Evolutionary conservation across 2,797 vertebrate species (phyloP).

Genomic region (Poecile montanus): DNA sequence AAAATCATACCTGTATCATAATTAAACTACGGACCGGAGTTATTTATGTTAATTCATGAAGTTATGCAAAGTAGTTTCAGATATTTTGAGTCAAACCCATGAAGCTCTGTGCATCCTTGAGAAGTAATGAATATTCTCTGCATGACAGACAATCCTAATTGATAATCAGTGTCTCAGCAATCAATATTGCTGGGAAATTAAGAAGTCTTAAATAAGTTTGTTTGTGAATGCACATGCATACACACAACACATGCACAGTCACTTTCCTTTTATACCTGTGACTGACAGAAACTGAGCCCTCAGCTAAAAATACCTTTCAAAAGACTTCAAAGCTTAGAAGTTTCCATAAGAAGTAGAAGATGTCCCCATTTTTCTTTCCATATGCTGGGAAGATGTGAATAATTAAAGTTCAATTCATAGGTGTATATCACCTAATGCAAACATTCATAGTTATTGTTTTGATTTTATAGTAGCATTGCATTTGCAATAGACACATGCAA

Average conservation of each 20-base stretch:
- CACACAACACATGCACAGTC: not conserved
- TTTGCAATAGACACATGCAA: not conserved
- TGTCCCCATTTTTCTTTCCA: not conserved
- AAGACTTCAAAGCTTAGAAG: constrained; percentile 17
- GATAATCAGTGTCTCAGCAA: not conserved
- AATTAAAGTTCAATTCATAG: not conserved
- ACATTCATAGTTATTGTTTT: not conserved
- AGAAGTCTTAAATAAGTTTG: not conserved
- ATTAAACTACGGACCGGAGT: not conserved
- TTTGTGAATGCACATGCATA: not conserved
- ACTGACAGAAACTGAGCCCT: not conserved
- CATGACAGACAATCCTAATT: not conserved
- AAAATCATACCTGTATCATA: not conserved
- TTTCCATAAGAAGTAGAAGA: not conserved
- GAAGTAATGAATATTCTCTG: not conserved
- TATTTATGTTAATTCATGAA: not conserved
- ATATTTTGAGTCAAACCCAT: not conserved
- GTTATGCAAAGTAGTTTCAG: not conserved
- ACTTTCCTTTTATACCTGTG: constrained; percentile 7
- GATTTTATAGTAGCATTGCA: not conserved
- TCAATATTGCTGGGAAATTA: not conserved
- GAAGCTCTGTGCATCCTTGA: not conserved
- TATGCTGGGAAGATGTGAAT: not conserved
- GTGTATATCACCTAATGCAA: not conserved
- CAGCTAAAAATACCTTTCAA: constrained; percentile 13